A percentile compares a stretch with the other conserved stretches of the same genome.
phyloP scores from a whole-genome alignment of 2,888 invertebrate genomes.

The Machimus atricapillus region DNA sequence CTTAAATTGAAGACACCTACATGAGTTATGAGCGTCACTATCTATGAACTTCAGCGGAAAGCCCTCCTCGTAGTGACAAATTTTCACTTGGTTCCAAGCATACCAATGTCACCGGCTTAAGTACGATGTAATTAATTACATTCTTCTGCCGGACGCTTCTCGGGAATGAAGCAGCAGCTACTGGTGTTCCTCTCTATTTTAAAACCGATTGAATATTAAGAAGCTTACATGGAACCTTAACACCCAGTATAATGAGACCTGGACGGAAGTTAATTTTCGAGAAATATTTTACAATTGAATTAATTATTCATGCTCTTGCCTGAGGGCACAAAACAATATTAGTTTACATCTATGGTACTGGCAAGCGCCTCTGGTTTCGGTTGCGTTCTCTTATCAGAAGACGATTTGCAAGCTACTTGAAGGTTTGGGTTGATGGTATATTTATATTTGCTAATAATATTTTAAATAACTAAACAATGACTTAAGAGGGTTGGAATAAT shows the following conservation, averaged over 20 bases:
- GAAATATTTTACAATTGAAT: not conserved
- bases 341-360: not conserved
- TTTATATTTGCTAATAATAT: no score
- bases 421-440: no score
- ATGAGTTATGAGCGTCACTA: constrained; percentile 15
- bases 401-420: not conserved
- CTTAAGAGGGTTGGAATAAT: no score
- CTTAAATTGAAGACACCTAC: constrained; percentile 24
- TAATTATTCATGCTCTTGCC: not conserved
- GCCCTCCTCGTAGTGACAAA: not conserved
- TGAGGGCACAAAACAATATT: not conserved
- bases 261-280: not conserved
- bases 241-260: not conserved
- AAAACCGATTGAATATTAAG: not conserved
- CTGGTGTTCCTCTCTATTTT: not conserved
- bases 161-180: not conserved
- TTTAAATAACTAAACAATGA: no score
- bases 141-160: not conserved
- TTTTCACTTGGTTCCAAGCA: not conserved
- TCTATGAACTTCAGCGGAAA: not conserved
- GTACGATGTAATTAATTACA: not conserved
- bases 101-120: not conserved
- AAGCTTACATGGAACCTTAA: not conserved
- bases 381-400: not conserved
- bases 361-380: not conserved